A percentile compares a stretch with the other conserved stretches of the same genome.
phyloP scores from a whole-genome alignment of 2,888 invertebrate genomes.

The Vannuccia rotundouncinata region DNA sequence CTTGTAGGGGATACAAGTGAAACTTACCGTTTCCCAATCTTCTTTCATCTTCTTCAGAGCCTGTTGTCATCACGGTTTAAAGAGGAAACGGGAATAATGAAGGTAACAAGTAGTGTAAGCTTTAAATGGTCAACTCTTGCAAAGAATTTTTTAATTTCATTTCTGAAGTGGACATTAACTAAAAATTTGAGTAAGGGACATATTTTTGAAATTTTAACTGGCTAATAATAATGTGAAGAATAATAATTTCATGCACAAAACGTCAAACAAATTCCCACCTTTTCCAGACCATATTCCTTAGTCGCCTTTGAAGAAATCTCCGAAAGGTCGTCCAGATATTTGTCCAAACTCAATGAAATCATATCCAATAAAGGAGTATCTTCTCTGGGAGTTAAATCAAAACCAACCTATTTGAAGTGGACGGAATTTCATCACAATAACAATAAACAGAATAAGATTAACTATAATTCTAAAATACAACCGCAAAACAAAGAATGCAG shows the following conservation, averaged over 20 bases:
- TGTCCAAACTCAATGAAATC: conserved; percentile 64
- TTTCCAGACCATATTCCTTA: conserved; percentile 81
- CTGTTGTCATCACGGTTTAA: too few relatives aligned
- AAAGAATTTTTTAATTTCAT: too few relatives aligned
- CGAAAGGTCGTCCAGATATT: conserved; percentile 62
- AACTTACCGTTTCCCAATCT: conserved; percentile 65
- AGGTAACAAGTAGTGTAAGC: too few relatives aligned
- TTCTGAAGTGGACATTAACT: too few relatives aligned
- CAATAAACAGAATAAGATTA: background rate
- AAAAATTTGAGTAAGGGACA: too few relatives aligned
- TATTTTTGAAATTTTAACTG: too few relatives aligned
- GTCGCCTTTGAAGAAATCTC: conserved; percentile 81
- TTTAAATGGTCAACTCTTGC: too few relatives aligned
- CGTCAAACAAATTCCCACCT: too few relatives aligned
- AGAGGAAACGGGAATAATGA: too few relatives aligned
- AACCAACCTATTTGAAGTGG: conserved; percentile 60
- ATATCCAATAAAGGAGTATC: conserved; percentile 70
- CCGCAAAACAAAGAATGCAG: background rate
- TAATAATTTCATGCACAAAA: too few relatives aligned
- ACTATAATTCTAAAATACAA: background rate
- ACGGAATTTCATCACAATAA: too few relatives aligned
- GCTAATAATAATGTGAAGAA: too few relatives aligned
- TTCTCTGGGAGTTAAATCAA: conserved; percentile 64
- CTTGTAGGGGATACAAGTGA: conserved; percentile 68
- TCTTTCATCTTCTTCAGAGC: conserved; percentile 73